Percentiles rank a stretch among this genome's conserved stretches.
phyloP scores from a whole-genome alignment of 2,113 vertebrate genomes.

The Potamarius usumacintae region DNA sequence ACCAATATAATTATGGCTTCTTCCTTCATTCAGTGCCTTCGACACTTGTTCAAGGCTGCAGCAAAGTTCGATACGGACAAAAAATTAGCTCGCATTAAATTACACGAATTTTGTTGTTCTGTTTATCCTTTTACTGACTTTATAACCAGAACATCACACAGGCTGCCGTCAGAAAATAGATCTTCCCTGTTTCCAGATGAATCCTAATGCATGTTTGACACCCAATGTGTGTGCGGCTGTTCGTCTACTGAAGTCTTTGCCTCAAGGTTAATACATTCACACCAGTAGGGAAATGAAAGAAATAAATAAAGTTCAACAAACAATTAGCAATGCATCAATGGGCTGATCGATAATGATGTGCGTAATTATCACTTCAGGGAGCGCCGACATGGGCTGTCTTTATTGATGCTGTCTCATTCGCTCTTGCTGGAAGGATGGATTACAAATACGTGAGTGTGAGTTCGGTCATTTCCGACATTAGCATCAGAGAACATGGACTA shows the following conservation, averaged over 20 bases:
- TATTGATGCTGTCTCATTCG: conserved; percentile 70
- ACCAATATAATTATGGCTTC: conserved; percentile 63
- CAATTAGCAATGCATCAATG: conserved; percentile 79
- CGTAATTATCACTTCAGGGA: conserved; percentile 81
- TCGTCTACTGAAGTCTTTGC: conserved; percentile 53
- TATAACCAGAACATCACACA: conserved; percentile 49
- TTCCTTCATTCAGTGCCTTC: conserved; percentile 53
- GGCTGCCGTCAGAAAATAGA: background rate
- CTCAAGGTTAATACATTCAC: conserved; percentile 72
- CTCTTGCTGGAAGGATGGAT: conserved; percentile 68
- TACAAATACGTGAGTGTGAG: conserved; percentile 69
- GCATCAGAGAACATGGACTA: background rate
- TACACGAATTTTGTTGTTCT: conserved; percentile 58
- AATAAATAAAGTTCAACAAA: conserved; percentile 74
- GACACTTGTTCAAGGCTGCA: conserved; percentile 66
- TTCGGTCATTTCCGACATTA: conserved; percentile 56
- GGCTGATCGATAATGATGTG: conserved; percentile 74
- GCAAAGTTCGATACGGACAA: conserved; percentile 42
- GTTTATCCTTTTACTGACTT: conserved; percentile 44
- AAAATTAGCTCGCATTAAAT: conserved; percentile 43
- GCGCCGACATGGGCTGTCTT: conserved; percentile 69
- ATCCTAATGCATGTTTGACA: conserved; percentile 59
- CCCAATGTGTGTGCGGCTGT: conserved; percentile 31
- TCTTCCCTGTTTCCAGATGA: conserved; percentile 57
- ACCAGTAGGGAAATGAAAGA: conserved; percentile 61